Evolutionary conservation across 2,888 invertebrate species (phyloP), one percentile per base, ranked within the genome.

Genomic region (Plebejus argus): DNA sequence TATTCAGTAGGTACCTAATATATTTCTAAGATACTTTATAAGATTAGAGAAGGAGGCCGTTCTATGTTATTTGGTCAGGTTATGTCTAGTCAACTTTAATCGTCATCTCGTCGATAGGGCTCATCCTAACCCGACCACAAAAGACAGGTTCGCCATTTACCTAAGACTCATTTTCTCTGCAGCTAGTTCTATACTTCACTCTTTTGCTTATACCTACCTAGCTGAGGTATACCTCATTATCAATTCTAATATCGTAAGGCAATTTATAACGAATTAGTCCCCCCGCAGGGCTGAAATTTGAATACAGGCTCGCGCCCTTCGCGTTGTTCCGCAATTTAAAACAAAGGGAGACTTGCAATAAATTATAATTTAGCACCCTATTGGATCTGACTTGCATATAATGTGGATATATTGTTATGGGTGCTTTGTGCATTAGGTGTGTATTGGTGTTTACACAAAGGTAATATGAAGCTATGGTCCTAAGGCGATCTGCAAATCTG

Each of bases 221-320:
- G 66, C 2, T 66, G 28, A 84, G 89, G 89, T 84, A 93, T 92
- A 93, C 90, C 91, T 91, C 88, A 92, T 89, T 87, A 86, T 87
- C 83, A 84, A 89, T 90, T 85, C 92, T 88, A 94, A 93, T 94
- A 94, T 92, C 91, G 91, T 92, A 93, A 93, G 90, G 92, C 91
- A 94, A 94, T 94, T 93, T 93, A 91, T 94, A 94, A 91, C 92
- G 87, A 94, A 94, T 94, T 94, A 94, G 93, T 89, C 92, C 93
- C 94, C 91, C 89, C 88, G 89, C 80, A 86, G 85, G 88, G 86
- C 86, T 84, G 85, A 86, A 91, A 93, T 94, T 94, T 94, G 91
- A 93, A 93, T 93, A 91, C 88, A 84, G 15, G 87, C 91, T 88
- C 87, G 86, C 90, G 88, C 92, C 92, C 91, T 86, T 82, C 83